These are phyloP conservation scores for Ceyx melanurus DNA, from an alignment of 2,113 vertebrate genomes.

Conservation along the genomic window DNA sequence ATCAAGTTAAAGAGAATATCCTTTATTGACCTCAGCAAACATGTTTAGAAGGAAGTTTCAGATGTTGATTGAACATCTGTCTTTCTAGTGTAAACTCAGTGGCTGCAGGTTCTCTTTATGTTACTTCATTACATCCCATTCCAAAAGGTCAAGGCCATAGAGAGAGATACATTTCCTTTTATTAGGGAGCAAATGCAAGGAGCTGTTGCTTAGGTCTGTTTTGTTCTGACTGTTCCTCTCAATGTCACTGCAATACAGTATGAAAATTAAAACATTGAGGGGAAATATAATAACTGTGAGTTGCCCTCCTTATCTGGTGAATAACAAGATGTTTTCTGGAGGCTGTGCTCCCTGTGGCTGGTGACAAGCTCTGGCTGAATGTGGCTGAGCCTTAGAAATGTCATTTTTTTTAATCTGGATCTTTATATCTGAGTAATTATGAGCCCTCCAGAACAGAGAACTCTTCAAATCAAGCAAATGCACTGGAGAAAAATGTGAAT, in stretches of 20 bases:
- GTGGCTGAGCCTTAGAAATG: background rate
- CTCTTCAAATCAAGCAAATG: background rate
- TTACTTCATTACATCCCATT: background rate
- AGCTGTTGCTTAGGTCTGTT: background rate
- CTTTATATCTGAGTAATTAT: background rate
- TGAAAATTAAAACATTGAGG: background rate
- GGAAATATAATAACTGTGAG: background rate
- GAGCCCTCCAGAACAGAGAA: background rate
- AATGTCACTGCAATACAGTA: background rate
- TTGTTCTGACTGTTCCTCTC: background rate
- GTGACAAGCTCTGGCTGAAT: background rate
- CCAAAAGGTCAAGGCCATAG: constrained; percentile 2
- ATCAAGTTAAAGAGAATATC: background rate
- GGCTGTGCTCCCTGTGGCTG: background rate
- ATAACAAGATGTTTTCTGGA: background rate
- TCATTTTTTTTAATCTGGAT: background rate
- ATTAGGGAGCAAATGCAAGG: background rate
- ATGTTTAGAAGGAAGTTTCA: background rate
- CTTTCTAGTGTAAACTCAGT: background rate
- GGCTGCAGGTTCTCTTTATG: background rate
- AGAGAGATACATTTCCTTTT: background rate
- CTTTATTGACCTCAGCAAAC: background rate
- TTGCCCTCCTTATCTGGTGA: background rate
- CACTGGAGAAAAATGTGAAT: background rate
- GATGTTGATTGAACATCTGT: background rate